These are phyloP conservation scores for Petroica traversi DNA, from an alignment of 2,113 vertebrate species.

Conservation along the genomic window DNA sequence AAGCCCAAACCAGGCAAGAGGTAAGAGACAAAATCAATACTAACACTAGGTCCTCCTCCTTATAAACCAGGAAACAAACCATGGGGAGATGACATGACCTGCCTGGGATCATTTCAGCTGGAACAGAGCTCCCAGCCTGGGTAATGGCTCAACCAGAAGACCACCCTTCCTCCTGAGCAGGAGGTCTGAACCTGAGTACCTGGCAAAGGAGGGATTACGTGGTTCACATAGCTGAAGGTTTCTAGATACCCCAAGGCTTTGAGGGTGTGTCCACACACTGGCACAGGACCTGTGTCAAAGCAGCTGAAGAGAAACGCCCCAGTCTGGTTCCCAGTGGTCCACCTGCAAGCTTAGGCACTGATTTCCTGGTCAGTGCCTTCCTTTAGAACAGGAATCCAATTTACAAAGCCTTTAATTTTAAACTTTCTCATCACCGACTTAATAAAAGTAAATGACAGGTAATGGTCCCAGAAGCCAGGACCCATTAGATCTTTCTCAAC, in stretches of 20 bases:
- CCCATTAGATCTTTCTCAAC: conserved; percentile 51
- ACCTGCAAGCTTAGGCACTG: neutral
- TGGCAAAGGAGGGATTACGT: neutral
- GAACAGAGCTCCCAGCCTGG: neutral
- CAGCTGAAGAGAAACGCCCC: neutral
- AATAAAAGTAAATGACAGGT: conserved; percentile 72
- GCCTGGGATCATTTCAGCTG: neutral
- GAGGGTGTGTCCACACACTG: neutral
- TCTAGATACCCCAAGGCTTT: neutral
- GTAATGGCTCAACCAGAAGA: neutral
- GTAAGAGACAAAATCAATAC: neutral
- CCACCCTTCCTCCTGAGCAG: neutral
- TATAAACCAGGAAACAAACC: neutral
- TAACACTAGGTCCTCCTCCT: neutral
- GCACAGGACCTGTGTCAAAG: neutral
- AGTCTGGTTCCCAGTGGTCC: neutral
- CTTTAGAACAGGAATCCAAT: conserved; percentile 53
- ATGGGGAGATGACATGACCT: neutral
- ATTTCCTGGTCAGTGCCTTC: conserved; percentile 1
- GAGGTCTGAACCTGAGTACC: neutral
- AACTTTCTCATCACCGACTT: conserved; percentile 58
- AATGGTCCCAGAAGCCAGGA: conserved; percentile 63
- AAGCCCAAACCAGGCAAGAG: neutral
- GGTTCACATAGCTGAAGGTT: neutral
- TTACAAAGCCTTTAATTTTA: conserved; percentile 66